A percentile compares a stretch with the other conserved stretches of the same genome.
Conservation (phyloP, 2,888 invertebrate species). For the Tipula confusa region DNA sequence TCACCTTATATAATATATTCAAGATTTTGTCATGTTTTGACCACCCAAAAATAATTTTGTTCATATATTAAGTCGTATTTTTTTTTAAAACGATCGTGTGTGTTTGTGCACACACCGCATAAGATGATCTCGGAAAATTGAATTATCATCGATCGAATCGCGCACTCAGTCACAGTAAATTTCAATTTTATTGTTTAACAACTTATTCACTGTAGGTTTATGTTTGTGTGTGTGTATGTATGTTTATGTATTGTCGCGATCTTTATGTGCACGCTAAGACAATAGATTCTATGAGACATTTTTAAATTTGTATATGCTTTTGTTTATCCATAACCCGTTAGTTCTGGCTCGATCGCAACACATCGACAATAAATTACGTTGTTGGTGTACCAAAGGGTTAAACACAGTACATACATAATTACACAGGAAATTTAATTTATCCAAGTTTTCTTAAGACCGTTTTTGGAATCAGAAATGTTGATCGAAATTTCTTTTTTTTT, state of each 20-base stretch:
- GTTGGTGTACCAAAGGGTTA: background rate
- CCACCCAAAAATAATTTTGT: background rate
- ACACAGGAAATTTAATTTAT: conserved; percentile 12
- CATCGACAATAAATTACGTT: background rate
- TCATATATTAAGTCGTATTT: background rate
- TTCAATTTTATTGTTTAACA: conserved; percentile 7
- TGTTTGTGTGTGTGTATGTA: background rate
- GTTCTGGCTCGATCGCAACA: background rate
- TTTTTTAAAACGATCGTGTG: too few species aligned
- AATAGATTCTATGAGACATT: background rate
- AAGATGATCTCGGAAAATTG: background rate
- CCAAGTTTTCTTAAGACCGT: conserved; percentile 20
- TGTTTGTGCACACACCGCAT: background rate
- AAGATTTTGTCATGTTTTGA: background rate
- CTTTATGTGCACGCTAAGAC: background rate
- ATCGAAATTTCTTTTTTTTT: background rate
- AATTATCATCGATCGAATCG: background rate
- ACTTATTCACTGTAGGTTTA: background rate
- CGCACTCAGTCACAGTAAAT: background rate
- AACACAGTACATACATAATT: background rate
- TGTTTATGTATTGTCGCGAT: too few species aligned
- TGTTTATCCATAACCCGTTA: background rate
- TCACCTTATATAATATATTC: background rate
- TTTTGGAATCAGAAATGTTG: conserved; percentile 20
- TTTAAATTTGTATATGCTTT: background rate